Conservation (phyloP, 2,113 vertebrate genomes). For the zebrafish (Danio rerio) region DNA sequence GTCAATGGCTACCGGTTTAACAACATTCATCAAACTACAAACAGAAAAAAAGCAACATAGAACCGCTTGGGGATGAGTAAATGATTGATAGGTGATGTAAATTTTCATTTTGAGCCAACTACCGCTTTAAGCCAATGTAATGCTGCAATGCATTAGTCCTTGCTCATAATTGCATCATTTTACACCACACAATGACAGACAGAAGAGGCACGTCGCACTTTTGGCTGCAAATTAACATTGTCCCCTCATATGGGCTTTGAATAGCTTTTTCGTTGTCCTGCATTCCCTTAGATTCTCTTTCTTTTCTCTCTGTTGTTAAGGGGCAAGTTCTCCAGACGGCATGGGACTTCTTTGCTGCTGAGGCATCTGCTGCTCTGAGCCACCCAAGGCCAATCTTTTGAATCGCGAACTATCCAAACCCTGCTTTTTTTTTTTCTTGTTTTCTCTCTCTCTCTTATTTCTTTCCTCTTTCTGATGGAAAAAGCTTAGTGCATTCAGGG, state of each 20-base stretch:
- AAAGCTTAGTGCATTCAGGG: conserved; percentile 67
- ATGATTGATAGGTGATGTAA: no score
- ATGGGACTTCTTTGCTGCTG: conserved; percentile 29
- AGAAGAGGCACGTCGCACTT: conserved; percentile 53
- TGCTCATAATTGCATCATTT: conserved; percentile 76
- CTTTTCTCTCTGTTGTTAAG: conserved; percentile 42
- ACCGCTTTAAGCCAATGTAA: background rate
- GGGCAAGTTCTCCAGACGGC: conserved; percentile 50
- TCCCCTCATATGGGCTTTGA: conserved; percentile 23
- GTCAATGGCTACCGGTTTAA: no score
- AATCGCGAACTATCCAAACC: conserved; percentile 51
- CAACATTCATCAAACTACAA: no score
- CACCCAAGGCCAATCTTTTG: conserved; percentile 53
- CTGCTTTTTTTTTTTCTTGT: conserved; percentile 22
- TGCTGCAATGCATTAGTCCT: conserved; percentile 52
- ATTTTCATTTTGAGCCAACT: no score
- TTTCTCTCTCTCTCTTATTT: conserved; percentile 13
- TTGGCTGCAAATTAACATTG: conserved; percentile 23
- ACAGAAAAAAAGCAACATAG: no score
- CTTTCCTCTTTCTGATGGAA: conserved; percentile 58
- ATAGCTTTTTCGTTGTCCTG: background rate
- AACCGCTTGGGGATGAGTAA: no score
- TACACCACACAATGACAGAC: conserved; percentile 64
- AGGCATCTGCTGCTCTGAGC: conserved; percentile 43
- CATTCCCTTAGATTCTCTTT: conserved; percentile 29